Base-by-base conservation (phyloP, 2,797 vertebrate genomes). In the Melanotaenia nigrans region DNA sequence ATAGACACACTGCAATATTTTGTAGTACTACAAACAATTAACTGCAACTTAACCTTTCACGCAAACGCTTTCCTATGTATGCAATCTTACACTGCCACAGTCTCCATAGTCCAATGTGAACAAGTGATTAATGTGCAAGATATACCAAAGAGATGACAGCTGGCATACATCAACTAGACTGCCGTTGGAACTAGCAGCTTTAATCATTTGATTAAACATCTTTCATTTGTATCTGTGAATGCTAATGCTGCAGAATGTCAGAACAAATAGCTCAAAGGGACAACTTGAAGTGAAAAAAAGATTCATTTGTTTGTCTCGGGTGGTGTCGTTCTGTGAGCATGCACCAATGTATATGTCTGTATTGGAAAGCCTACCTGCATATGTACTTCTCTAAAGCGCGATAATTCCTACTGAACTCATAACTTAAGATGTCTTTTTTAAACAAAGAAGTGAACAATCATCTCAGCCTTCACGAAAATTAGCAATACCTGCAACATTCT, bases 61-160 rank as follows among this genome's bases (percentile, higher is more conserved):
- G 66, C 36, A 22, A 54, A 71, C 68, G n/a, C 56, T 28, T 53
- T 14, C 70, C 36, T 63, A n/a, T 65, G 60, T 49, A 77, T 70
- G 62, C 35, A 32, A 62, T 60, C 73, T 42, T 67, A 73, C 55
- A 61, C 32, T 71, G 57, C 45, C 68, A 53, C 40, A 38, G 69
- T 65, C 73, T 78, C 72, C 68, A 77, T 67, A 63, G 71, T 81
- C 71, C 71, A 20, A 77, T 68, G 56, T 9, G 45, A 86, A 57
- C 49, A 63, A 12, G 22, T 20, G 24, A 84, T 82, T 87, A 74
- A 85, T 86, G 79, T 66, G 68, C 9, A 28, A 57, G 65, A 77
- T 81, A 70, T 62, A 85, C n/a, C 57, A 73, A 62, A 81, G 33
- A 88, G 80, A 89, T 75, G 89, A 82, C 83, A 79, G 82, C 57